phyloP scores from a whole-genome alignment of 1,140 invertebrate species.

The Drusus annulatus region DNA sequence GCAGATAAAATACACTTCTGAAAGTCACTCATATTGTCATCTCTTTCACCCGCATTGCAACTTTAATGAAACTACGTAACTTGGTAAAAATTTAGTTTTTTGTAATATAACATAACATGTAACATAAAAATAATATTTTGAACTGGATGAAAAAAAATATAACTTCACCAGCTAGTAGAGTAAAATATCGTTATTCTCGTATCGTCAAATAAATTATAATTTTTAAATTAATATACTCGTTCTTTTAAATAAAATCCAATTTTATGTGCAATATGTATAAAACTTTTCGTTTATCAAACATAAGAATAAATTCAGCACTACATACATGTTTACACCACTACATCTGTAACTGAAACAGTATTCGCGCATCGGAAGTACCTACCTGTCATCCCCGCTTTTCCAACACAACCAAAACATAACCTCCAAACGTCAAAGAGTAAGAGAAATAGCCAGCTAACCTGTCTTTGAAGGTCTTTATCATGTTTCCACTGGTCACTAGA shows the following conservation, averaged over 20 bases:
- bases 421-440: constrained; percentile 42
- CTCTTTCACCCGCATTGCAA: constrained; percentile 9
- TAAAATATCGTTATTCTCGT: no score
- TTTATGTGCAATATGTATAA: no score
- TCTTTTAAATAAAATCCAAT: no score
- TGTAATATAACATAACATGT: not conserved
- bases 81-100: not conserved
- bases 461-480: constrained; percentile 37
- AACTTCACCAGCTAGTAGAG: no score
- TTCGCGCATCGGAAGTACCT: constrained; percentile 11
- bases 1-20: constrained; percentile 49
- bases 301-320: no score
- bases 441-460: constrained; percentile 19
- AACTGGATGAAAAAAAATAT: not conserved
- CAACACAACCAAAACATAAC: constrained; percentile 58
- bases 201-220: no score
- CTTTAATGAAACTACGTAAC: constrained; percentile 13
- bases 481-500: constrained; percentile 54
- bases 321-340: no score
- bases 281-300: no score
- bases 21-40: constrained; percentile 34
- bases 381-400: constrained; percentile 44
- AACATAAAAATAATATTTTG: not conserved
- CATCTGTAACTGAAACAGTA: not conserved
- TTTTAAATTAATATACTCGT: no score